These are phyloP conservation scores for Ptilonorhynchus violaceus DNA, from an alignment of 2,113 vertebrate species.

Conservation along the genomic window DNA sequence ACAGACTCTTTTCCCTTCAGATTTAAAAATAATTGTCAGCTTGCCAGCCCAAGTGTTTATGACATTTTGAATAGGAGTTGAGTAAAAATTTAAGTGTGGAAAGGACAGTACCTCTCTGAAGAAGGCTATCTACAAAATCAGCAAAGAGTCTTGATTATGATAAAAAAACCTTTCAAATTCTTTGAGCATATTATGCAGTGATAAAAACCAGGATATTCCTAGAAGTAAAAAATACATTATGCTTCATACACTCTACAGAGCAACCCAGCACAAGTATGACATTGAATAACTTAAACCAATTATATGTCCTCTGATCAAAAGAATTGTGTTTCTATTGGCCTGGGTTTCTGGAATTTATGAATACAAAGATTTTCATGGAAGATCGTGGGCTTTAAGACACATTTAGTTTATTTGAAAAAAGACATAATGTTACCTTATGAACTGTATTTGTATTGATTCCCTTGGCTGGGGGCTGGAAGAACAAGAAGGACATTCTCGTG, in stretches of 20 bases:
- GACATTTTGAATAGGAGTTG: background rate
- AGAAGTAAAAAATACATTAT: background rate
- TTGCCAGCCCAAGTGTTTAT: background rate
- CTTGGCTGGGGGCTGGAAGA: background rate
- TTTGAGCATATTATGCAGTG: background rate
- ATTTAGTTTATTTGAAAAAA: background rate
- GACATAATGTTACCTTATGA: background rate
- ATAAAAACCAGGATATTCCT: background rate
- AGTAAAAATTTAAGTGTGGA: background rate
- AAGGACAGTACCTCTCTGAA: background rate
- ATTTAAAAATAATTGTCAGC: background rate
- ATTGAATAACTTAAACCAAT: background rate
- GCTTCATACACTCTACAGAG: background rate
- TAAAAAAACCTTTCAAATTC: background rate
- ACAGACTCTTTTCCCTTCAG: background rate
- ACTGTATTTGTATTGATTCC: background rate
- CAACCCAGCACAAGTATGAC: background rate
- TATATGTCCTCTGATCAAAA: background rate
- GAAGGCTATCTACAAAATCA: background rate
- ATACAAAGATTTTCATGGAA: background rate
- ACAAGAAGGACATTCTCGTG: background rate
- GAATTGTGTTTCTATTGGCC: background rate
- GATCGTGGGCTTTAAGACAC: background rate
- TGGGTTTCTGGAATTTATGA: background rate
- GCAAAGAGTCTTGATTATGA: background rate